Conservation (phyloP, 1,140 invertebrate species). For the Melipona quadrifasciata region DNA sequence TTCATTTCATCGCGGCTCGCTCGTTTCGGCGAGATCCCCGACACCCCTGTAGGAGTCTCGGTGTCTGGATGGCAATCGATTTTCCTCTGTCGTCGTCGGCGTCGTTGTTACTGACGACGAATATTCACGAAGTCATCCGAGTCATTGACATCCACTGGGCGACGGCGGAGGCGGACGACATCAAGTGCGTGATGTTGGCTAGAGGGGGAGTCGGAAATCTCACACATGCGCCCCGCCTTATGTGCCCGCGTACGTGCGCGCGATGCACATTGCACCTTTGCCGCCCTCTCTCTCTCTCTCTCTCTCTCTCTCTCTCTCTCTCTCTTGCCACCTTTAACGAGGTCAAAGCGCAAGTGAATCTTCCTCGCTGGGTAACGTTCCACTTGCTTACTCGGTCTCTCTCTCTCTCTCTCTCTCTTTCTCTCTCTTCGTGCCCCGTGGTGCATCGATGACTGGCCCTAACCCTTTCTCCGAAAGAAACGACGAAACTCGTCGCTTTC, state of each 20-base stretch:
- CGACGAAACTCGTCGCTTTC: conserved; percentile 48
- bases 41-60: conserved; percentile 57
- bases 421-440: conserved; percentile 24
- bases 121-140: conserved; percentile 77
- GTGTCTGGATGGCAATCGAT: conserved; percentile 70
- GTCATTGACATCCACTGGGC: conserved; percentile 78
- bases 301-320: too few species aligned
- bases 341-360: conserved; percentile 50
- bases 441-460: conserved; percentile 66
- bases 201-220: conserved; percentile 67
- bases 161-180: conserved; percentile 69
- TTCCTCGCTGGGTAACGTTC: conserved; percentile 40
- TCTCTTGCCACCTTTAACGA: conserved; percentile 34
- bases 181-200: conserved; percentile 71
- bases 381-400: conserved; percentile 53
- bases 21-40: conserved; percentile 52
- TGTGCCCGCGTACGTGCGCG: neutral
- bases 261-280: conserved; percentile 23
- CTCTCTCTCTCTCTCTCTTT: too few species aligned
- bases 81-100: conserved; percentile 63
- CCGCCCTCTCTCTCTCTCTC: too few species aligned
- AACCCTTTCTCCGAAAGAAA: conserved; percentile 39
- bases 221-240: conserved; percentile 45
- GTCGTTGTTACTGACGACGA: conserved; percentile 69
- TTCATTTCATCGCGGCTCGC: conserved; percentile 43